A percentile compares a stretch with the other conserved stretches of the same genome.
Evolutionary conservation across 2,113 vertebrate species (phyloP).

Genomic region (Lasiurus borealis): DNA sequence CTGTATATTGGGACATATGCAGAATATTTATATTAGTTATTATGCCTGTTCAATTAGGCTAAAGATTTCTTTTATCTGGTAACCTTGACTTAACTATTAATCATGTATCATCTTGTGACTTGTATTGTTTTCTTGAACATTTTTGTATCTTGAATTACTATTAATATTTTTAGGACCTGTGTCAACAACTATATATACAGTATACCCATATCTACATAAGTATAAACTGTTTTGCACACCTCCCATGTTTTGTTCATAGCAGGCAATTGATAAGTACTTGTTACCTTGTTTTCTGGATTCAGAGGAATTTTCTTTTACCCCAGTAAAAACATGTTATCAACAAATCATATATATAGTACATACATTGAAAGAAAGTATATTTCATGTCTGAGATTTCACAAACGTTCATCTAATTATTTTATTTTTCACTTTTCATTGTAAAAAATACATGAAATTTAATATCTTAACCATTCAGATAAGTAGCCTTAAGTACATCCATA

Average conservation of each 20-base stretch:
- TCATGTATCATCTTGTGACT: neutral
- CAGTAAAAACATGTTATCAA: neutral
- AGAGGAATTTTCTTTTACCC: conserved; percentile 20
- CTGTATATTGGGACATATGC: neutral
- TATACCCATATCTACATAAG: neutral
- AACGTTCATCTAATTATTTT: neutral
- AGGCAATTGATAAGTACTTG: neutral
- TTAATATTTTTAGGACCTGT: neutral
- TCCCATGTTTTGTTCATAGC: neutral
- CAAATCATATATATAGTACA: neutral
- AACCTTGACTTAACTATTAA: neutral
- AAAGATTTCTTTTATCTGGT: neutral
- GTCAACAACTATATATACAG: neutral
- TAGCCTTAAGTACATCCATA: neutral
- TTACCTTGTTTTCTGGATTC: neutral
- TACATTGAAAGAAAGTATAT: neutral
- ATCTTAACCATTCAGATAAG: too few relatives aligned
- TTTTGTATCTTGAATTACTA: conserved; percentile 11
- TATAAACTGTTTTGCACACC: neutral
- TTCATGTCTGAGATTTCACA: conserved; percentile 38
- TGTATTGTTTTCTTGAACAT: conserved; percentile 22
- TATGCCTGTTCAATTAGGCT: neutral
- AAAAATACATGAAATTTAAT: neutral
- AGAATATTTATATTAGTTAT: neutral
- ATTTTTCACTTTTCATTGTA: conserved; percentile 43